A percentile compares a stretch with the other conserved stretches of the same genome.
phyloP scores from a whole-genome alignment of 2,797 vertebrate species.

The Vultur gryphus region DNA sequence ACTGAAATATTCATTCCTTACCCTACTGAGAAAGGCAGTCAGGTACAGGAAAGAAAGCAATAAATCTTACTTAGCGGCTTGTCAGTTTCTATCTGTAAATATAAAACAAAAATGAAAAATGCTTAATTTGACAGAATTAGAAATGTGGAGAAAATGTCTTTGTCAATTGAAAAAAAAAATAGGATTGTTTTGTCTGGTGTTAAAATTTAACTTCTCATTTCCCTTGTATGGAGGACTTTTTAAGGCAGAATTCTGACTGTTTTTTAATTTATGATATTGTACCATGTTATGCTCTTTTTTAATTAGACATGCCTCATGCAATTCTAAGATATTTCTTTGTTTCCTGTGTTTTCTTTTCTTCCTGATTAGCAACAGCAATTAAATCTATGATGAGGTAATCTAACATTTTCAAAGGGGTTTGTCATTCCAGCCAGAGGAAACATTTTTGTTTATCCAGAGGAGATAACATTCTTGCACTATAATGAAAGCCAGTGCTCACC shows the following conservation, averaged over 20 bases:
- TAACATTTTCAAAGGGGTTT: constrained; percentile 28
- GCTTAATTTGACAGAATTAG: constrained; percentile 55
- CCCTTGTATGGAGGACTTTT: neutral
- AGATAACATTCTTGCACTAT: neutral
- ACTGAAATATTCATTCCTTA: constrained; percentile 46
- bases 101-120: constrained; percentile 41
- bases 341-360: constrained; percentile 23
- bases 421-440: constrained; percentile 7
- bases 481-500: constrained; percentile 1
- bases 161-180: neutral
- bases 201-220: neutral
- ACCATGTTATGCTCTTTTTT: neutral
- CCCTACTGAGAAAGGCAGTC: constrained; percentile 57
- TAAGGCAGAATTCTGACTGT: neutral
- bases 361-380: constrained; percentile 41
- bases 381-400: constrained; percentile 15
- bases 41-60: constrained; percentile 53
- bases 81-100: constrained; percentile 62
- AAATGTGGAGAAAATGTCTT: constrained; percentile 33
- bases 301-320: neutral
- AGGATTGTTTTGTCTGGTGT: neutral
- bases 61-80: constrained; percentile 66
- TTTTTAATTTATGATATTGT: neutral
- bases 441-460: constrained; percentile 9
- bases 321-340: neutral